Percentiles rank a stretch among this genome's conserved stretches.
Evolutionary conservation across 2,113 vertebrate genomes (phyloP).

Genomic region (Halcyon senegalensis): DNA sequence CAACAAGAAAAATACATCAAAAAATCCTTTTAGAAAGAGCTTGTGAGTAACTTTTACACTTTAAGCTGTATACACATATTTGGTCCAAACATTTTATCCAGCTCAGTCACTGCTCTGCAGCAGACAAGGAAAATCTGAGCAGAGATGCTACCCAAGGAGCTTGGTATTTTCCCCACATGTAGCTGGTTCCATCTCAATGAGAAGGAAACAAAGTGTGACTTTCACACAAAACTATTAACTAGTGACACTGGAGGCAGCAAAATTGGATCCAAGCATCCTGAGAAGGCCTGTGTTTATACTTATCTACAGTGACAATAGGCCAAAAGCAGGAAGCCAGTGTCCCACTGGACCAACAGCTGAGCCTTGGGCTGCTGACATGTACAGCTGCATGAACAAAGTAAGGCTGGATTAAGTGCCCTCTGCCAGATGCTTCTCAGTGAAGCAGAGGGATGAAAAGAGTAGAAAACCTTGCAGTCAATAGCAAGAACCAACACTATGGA

Average conservation of each 20-base stretch:
- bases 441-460: neutral
- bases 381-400: neutral
- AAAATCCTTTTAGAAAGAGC: neutral
- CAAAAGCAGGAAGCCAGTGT: neutral
- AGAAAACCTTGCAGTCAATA: neutral
- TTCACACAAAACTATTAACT: neutral
- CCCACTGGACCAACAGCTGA: neutral
- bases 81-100: neutral
- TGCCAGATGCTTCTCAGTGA: neutral
- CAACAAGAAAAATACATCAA: neutral
- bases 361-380: accelerated
- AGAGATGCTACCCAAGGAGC: neutral
- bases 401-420: neutral
- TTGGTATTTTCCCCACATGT: neutral
- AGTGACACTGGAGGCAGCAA: neutral
- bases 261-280: neutral
- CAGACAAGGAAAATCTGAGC: neutral
- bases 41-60: neutral
- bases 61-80: accelerated
- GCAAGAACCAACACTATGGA: neutral
- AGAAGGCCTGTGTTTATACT: neutral
- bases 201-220: neutral
- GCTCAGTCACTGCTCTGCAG: neutral
- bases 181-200: neutral
- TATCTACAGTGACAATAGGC: neutral